Evolutionary conservation across 1,140 invertebrate genomes (phyloP).

Genomic region (Drosophila teissieri): DNA sequence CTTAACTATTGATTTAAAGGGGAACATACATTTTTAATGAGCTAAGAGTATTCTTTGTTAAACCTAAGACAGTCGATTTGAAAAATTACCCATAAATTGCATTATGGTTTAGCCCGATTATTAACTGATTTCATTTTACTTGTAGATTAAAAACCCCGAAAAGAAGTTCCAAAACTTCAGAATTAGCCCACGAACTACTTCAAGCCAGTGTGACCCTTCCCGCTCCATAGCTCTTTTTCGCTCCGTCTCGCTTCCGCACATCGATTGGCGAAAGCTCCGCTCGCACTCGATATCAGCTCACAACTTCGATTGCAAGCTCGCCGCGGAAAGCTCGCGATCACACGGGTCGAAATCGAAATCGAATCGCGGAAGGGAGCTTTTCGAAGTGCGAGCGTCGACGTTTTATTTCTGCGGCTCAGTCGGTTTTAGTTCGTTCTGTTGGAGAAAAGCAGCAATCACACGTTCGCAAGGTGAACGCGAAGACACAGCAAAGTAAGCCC

Average conservation of each 20-base stretch:
- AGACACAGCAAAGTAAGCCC: conserved; percentile 72
- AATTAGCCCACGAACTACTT: conserved; percentile 10
- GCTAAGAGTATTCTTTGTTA: too few relatives aligned
- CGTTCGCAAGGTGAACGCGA: conserved; percentile 74
- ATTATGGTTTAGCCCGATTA: too few relatives aligned
- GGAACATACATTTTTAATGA: too few relatives aligned
- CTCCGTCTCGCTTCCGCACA: conserved; percentile 2
- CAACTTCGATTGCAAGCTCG: conserved; percentile 51
- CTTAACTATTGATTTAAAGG: too few relatives aligned
- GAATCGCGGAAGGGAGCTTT: conserved; percentile 43
- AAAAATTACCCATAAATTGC: too few relatives aligned
- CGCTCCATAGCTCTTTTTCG: not conserved
- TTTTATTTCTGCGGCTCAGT: conserved; percentile 61
- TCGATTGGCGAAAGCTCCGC: conserved; percentile 33
- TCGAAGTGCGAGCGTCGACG: conserved; percentile 67
- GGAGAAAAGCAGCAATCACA: conserved; percentile 67
- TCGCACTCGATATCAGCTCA: conserved; percentile 54
- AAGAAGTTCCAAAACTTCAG: not conserved
- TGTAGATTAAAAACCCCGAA: too few relatives aligned
- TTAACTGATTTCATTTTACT: too few relatives aligned
- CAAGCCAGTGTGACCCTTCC: conserved; percentile 10
- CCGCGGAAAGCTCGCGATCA: conserved; percentile 42
- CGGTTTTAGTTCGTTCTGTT: conserved; percentile 75
- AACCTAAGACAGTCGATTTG: too few relatives aligned
- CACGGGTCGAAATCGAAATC: conserved; percentile 45